Evolutionary conservation across 2,113 vertebrate genomes (phyloP).

Genomic region (Mustelus asterias): DNA sequence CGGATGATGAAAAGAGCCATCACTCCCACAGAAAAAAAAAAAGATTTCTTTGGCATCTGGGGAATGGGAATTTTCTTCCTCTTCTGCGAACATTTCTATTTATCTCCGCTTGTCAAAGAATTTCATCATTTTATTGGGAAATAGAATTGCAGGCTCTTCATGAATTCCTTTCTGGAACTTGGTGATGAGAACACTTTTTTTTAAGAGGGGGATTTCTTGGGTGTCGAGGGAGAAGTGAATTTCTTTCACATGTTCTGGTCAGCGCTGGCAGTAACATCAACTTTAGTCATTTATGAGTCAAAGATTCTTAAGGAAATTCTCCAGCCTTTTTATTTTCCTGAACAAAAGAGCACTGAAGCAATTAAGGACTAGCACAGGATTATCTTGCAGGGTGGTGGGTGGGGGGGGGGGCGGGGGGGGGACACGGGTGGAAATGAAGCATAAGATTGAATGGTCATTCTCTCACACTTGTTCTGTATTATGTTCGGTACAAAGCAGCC

Average conservation of each 20-base stretch:
- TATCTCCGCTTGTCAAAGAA: not conserved
- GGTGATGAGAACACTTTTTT: not conserved
- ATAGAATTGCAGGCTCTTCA: not conserved
- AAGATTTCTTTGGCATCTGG: not conserved
- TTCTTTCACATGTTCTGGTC: not conserved
- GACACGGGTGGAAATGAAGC: too few species aligned
- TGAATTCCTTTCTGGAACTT: not conserved
- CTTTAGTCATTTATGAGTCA: conserved; percentile 36
- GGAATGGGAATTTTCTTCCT: not conserved
- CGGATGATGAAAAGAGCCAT: not conserved
- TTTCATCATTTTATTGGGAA: not conserved
- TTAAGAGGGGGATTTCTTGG: not conserved
- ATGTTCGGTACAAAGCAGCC: too few species aligned
- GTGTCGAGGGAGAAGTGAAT: not conserved
- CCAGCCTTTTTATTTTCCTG: conserved; percentile 28
- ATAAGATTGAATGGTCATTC: not conserved
- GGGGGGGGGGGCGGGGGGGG: too few species aligned
- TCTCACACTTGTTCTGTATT: not conserved
- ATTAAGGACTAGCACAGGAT: not conserved
- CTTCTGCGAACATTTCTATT: not conserved
- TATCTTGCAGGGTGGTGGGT: not conserved
- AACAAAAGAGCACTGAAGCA: conserved; percentile 14
- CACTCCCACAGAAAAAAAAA: not conserved
- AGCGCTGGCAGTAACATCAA: not conserved
- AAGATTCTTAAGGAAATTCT: conserved; percentile 15